A percentile compares a stretch with the other conserved stretches of the same genome.
Conservation (phyloP, 2,797 vertebrate species). For the Pogonophryne albipinna region DNA sequence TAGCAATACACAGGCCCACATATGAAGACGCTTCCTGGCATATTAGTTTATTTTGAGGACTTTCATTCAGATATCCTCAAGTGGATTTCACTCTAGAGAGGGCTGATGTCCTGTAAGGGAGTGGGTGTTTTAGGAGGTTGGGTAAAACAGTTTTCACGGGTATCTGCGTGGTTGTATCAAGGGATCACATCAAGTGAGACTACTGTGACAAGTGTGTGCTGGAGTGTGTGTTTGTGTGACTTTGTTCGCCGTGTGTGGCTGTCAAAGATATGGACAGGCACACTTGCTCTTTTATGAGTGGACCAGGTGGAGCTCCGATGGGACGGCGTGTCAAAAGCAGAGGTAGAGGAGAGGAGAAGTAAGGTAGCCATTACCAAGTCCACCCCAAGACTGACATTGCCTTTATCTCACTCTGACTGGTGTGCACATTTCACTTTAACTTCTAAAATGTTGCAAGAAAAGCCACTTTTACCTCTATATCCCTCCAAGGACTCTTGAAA, state of each 20-base stretch:
- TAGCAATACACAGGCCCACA: conserved; percentile 15
- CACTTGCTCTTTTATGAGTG: conserved; percentile 69
- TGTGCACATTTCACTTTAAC: conserved; percentile 4
- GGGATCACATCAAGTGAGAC: conserved; percentile 57
- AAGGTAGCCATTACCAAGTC: conserved; percentile 5
- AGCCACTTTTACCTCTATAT: not conserved
- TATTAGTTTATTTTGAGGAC: conserved; percentile 57
- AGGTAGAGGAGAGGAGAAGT: not conserved
- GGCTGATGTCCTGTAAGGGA: conserved; percentile 25
- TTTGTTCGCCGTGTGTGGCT: conserved; percentile 42
- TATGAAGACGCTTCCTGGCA: conserved; percentile 43
- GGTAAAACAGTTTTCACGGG: conserved; percentile 37
- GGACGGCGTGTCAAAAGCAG: conserved; percentile 50
- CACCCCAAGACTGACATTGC: not conserved
- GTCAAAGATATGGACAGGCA: conserved; percentile 68
- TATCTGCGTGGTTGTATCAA: conserved; percentile 40
- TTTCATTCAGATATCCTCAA: conserved; percentile 53
- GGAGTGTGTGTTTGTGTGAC: conserved; percentile 41
- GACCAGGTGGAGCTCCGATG: conserved; percentile 51
- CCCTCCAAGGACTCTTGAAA: conserved; percentile 25
- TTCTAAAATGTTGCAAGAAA: conserved; percentile 12
- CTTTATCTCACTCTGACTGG: conserved; percentile 9
- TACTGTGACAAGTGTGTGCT: conserved; percentile 48
- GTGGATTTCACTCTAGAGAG: conserved; percentile 53
- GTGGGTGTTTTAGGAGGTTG: conserved; percentile 28